Evolutionary conservation across 2,888 invertebrate genomes (phyloP), one percentile per base, ranked within the genome.

Genomic region (Apodemia duryi): DNA sequence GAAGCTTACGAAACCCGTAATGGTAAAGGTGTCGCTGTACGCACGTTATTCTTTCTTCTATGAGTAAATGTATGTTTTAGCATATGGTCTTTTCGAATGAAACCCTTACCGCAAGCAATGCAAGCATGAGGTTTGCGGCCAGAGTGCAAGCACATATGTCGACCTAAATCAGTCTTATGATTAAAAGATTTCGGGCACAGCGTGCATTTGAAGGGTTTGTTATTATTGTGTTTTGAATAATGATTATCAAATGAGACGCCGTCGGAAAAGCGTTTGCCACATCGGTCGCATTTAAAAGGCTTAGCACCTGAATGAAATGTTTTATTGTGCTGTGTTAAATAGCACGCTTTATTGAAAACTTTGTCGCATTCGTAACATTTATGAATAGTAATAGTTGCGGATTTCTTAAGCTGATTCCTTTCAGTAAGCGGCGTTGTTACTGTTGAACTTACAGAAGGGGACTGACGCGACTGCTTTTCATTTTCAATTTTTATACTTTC

Each of bases 21-120:
- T 62, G 77, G 71, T 63, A 83, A 75, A 41, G 86, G 78, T 32
- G 80, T 74, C 41, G 82, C 77, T 52, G 85, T 75, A 66, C 89
- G 86, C 66, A 84, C 78, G 70, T 83, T 88, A 77, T 57, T 57
- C 57, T 94, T 95, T 81, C 94, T 95, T 65, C 93, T 93, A 87
- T 97, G 97, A 64, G 96, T 97, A 74, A 96, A 96, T 74, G 94
- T 93, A 84, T 97, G 97, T 84, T 97, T 97, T 72, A 96, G 93
- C 97, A 97, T 96, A 86, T 97, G 97, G 88, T 98, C 97, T 86
- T 97, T 96, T 73, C 97, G 94, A 75, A 97, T 97, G 85, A 98
- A 98, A 63, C 97, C 96, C 85, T 97, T 97, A 69, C 95, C 94
- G 84, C 97, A 98, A 70, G 94, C 94, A 74, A 94, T 94, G 86